A percentile compares a stretch with the other conserved stretches of the same genome.
Conservation (phyloP, 2,113 vertebrate genomes). For the Gila orcuttii region DNA sequence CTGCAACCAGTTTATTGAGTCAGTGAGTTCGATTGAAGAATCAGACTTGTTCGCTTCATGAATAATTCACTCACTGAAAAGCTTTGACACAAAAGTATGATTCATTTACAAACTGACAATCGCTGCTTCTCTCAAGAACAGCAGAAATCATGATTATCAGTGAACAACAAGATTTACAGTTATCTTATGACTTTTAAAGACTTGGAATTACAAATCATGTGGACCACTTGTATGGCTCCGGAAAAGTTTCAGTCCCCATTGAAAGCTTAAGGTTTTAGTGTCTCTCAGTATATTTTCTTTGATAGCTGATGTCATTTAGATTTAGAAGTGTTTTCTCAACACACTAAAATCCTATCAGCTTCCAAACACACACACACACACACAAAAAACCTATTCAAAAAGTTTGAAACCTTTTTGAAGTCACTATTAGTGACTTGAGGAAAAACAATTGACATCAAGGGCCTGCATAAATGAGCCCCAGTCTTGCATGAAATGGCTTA, state of each 20-base stretch:
- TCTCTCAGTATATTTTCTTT: conserved; percentile 23
- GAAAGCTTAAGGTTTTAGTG: conserved; percentile 33
- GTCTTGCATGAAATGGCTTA: conserved; percentile 56
- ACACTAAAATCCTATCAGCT: background rate
- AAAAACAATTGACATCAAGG: conserved; percentile 37
- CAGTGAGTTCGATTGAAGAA: background rate
- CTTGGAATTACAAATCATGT: background rate
- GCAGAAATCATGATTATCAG: background rate
- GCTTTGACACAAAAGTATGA: background rate
- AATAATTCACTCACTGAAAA: background rate
- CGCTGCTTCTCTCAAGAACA: background rate
- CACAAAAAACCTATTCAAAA: background rate
- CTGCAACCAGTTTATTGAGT: background rate
- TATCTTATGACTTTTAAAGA: background rate
- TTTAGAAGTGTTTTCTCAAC: background rate
- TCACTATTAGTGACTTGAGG: conserved; percentile 15
- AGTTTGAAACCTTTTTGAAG: conserved; percentile 24
- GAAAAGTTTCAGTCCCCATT: background rate
- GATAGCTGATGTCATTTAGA: conserved; percentile 20
- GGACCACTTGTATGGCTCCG: background rate
- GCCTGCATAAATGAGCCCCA: conserved; percentile 46
- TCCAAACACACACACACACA: background rate
- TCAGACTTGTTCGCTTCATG: background rate
- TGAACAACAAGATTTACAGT: background rate
- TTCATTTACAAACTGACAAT: background rate